Percentiles rank a stretch among this genome's conserved stretches.
Conservation (phyloP, 2,888 invertebrate species). For the Neocrepidodera transversa region DNA sequence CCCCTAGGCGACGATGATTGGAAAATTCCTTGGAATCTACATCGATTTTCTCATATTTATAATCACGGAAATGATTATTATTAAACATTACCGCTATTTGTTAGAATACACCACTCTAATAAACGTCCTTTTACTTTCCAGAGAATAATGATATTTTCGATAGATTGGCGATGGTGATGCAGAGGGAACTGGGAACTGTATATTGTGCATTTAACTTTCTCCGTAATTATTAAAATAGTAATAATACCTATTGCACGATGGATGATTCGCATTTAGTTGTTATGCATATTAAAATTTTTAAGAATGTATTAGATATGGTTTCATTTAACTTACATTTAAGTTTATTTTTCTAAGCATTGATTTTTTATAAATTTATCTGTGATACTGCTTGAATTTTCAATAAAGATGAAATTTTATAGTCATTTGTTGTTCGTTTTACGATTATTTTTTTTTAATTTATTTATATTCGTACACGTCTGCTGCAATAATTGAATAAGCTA, state of each 20-base stretch:
- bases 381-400: too few relatives aligned
- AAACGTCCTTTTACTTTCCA: conserved; percentile 10
- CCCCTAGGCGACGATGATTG: not conserved
- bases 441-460: too few relatives aligned
- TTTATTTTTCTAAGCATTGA: too few relatives aligned
- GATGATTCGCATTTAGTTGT: not conserved
- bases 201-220: conserved; percentile 10
- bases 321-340: too few relatives aligned
- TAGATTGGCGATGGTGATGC: not conserved
- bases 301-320: not conserved
- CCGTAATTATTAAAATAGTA: not conserved
- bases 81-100: not conserved
- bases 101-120: not conserved
- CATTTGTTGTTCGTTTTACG: too few relatives aligned
- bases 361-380: too few relatives aligned
- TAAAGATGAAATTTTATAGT: too few relatives aligned
- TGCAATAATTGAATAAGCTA: too few relatives aligned
- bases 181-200: not conserved
- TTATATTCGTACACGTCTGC: too few relatives aligned
- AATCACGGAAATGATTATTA: conserved; percentile 4
- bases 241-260: not conserved
- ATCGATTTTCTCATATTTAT: not conserved
- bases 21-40: not conserved
- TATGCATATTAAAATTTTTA: not conserved
- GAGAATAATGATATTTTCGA: not conserved